Evolutionary conservation across 2,113 vertebrate species (phyloP).

Genomic region (Vidua macroura): DNA sequence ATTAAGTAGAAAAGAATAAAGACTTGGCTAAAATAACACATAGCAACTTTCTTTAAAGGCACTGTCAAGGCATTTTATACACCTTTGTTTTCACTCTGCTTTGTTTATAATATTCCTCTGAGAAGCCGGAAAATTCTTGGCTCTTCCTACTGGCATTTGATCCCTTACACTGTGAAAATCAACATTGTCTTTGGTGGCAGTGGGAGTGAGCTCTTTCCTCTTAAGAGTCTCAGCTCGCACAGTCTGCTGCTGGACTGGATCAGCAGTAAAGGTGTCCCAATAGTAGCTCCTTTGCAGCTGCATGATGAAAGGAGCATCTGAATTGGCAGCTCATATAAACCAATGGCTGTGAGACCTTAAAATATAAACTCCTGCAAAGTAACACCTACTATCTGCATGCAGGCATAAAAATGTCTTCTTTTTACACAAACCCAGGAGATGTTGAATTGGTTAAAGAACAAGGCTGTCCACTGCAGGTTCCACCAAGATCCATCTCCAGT

Average conservation of each 20-base stretch:
- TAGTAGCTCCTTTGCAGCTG: neutral
- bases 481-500: neutral
- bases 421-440: neutral
- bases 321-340: neutral
- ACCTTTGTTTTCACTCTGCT: neutral
- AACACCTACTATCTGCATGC: neutral
- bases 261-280: neutral
- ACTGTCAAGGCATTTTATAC: slow-evolving; percentile 1
- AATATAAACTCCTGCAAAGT: neutral
- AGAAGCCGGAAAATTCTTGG: slow-evolving; percentile 4
- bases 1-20: slow-evolving; percentile 55
- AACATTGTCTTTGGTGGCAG: neutral
- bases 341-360: slow-evolving; percentile 27
- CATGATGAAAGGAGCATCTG: neutral
- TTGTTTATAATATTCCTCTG: slow-evolving; percentile 16
- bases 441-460: neutral
- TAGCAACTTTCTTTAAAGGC: slow-evolving; percentile 6
- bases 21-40: slow-evolving; percentile 33
- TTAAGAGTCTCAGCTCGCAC: neutral
- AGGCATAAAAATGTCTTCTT: neutral
- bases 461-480: neutral
- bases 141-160: neutral
- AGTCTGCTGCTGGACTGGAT: neutral
- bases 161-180: neutral
- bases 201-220: neutral